Evolutionary conservation across 2,888 invertebrate species (phyloP), one percentile per base, ranked within the genome.

Genomic region (Hetaerina titia): DNA sequence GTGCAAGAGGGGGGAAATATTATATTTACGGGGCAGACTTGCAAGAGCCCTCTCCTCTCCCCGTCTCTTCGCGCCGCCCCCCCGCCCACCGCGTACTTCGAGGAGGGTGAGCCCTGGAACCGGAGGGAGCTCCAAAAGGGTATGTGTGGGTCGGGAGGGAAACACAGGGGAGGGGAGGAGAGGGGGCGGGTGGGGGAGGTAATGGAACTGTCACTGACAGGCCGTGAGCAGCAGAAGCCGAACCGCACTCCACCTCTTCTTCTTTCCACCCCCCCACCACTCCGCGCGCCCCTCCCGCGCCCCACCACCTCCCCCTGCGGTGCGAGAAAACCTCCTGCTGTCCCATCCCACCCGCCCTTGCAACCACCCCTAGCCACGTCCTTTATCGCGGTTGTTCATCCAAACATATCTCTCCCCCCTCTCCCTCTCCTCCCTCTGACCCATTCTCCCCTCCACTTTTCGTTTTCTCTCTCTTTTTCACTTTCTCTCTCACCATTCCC

Each of bases 181-280:
- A 19, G 13, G 45, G 31, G n/a, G 13, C 17, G 88, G 31, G 45
- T 17, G 31, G 88, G 31, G 31, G 88, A 31, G 88, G 88, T 88
- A 88, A 88, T 88, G 88, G 88, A 88, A 88, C 88, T 88, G 88
- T 88, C 88, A 88, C 56, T 69, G 69, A 69, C 69, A 69, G 69
- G n/a, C 69, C 6, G 69, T 69, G 69, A 45, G 45, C 69, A n/a
- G 69, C 69, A 69, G 69, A 69, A 9, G n/a, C 11, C n/a, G 22
- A 22, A 5, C n/a, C 69, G 22, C 69, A n/a, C 69, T n/a, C 45
- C 45, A 45, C 45, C 45, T 45, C 45, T 45, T 45, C 45, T 45
- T 45, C 69, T 69, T 22, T 64, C 64, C 22, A 64, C 22, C 15
- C 22, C 19, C n/a, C 69, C 69, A 5, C 7, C n/a, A 69, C n/a